Conservation (phyloP, 2,113 vertebrate species). For the Pseudorasbora parva region DNA sequence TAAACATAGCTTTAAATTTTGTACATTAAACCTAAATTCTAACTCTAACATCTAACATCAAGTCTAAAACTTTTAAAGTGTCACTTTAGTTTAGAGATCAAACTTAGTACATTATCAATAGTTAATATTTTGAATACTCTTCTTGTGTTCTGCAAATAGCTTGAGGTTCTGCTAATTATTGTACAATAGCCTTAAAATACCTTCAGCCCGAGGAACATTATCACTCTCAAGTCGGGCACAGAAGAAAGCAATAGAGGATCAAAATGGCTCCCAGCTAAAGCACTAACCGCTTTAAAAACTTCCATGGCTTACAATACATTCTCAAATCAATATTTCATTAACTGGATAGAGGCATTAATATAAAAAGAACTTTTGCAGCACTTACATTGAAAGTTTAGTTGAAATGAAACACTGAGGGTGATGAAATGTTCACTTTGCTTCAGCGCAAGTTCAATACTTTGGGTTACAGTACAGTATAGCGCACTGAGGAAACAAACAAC, state of each 20-base stretch:
- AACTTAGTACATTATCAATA: constrained; percentile 59
- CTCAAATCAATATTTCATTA: constrained; percentile 80
- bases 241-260: constrained; percentile 66
- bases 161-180: constrained; percentile 57
- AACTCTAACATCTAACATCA: not conserved
- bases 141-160: constrained; percentile 27
- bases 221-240: constrained; percentile 51
- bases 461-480: not conserved
- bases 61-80: not conserved
- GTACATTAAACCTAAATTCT: not conserved
- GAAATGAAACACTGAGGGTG: not conserved
- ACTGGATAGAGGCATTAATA: constrained; percentile 63
- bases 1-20: not conserved
- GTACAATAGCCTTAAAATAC: constrained; percentile 27
- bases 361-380: constrained; percentile 30
- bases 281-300: constrained; percentile 69
- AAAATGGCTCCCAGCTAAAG: constrained; percentile 66
- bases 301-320: constrained; percentile 69
- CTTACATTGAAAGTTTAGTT: constrained; percentile 14
- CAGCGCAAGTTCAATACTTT: not conserved
- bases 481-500: not conserved
- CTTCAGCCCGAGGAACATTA: constrained; percentile 35
- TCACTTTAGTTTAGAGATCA: constrained; percentile 27
- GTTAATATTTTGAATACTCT: constrained; percentile 51
- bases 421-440: constrained; percentile 1